Evolutionary conservation across 2,797 vertebrate species (phyloP).

Genomic region (Pantherophis alleghaniensis): DNA sequence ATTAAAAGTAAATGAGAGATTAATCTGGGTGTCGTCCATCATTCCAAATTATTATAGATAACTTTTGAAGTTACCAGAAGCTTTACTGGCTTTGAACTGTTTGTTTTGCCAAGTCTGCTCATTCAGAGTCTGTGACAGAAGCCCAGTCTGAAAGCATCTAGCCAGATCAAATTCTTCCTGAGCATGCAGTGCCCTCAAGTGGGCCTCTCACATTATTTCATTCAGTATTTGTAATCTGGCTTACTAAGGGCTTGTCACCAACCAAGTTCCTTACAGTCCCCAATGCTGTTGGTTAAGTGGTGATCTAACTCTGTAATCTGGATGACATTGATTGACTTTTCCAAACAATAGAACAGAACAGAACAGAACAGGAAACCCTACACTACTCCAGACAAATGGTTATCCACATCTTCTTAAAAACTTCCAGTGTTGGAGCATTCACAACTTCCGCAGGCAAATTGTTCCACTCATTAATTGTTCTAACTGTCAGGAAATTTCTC

Average conservation of each 20-base stretch:
- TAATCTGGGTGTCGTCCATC: neutral
- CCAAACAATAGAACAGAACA: too few relatives aligned
- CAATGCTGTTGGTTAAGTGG: neutral
- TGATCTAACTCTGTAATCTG: neutral
- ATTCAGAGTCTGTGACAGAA: neutral
- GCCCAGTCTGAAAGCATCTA: neutral
- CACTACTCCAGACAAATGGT: too few relatives aligned
- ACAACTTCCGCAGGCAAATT: too few relatives aligned
- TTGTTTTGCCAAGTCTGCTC: neutral
- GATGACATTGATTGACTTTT: too few relatives aligned
- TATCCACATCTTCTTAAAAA: too few relatives aligned
- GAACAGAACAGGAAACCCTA: too few relatives aligned
- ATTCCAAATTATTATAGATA: neutral
- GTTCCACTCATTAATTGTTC: too few relatives aligned
- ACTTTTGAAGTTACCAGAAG: neutral
- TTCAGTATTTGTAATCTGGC: neutral
- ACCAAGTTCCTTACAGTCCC: neutral
- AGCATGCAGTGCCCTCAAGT: neutral
- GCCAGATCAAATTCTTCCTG: neutral
- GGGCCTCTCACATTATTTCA: neutral
- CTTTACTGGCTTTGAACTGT: neutral
- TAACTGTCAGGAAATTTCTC: too few relatives aligned
- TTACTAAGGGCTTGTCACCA: neutral
- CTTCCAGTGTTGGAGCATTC: too few relatives aligned
- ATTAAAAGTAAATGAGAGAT: neutral